These are phyloP conservation scores for Neuroscelio doddi DNA, from an alignment of 2,888 invertebrate species.

Conservation along the genomic window DNA sequence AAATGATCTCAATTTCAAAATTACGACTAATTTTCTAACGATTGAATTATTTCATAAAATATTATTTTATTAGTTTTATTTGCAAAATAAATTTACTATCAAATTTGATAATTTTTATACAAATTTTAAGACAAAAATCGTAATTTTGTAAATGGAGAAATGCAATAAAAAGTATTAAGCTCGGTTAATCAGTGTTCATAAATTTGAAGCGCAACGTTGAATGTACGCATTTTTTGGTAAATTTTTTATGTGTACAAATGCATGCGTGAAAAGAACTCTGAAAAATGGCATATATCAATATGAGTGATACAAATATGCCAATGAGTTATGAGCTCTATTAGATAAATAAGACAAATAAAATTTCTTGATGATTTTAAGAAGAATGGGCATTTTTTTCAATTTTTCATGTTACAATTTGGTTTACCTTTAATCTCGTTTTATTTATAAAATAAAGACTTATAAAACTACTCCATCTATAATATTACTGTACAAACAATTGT, in stretches of 20 bases:
- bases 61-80: slow-evolving; percentile 9
- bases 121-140: too few relatives aligned
- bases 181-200: too few relatives aligned
- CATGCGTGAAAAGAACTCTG: neutral
- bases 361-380: slow-evolving; percentile 15
- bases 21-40: too few relatives aligned
- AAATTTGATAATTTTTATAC: too few relatives aligned
- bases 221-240: neutral
- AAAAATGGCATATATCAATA: neutral
- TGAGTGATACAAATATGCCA: slow-evolving; percentile 3
- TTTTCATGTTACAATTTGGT: slow-evolving; percentile 10
- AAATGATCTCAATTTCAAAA: too few relatives aligned
- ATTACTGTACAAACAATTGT: too few relatives aligned
- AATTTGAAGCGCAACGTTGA: neutral
- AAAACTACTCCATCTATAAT: too few relatives aligned
- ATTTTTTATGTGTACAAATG: neutral
- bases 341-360: slow-evolving; percentile 5
- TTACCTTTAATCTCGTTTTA: neutral
- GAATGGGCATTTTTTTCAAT: slow-evolving; percentile 15
- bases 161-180: neutral
- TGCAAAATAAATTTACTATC: too few relatives aligned
- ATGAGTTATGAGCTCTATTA: slow-evolving; percentile 7
- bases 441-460: neutral
- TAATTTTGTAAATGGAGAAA: neutral
- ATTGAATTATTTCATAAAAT: too few relatives aligned